These are phyloP conservation scores for Drosophila ezoana DNA, from an alignment of 2,888 invertebrate genomes.

Conservation along the genomic window DNA sequence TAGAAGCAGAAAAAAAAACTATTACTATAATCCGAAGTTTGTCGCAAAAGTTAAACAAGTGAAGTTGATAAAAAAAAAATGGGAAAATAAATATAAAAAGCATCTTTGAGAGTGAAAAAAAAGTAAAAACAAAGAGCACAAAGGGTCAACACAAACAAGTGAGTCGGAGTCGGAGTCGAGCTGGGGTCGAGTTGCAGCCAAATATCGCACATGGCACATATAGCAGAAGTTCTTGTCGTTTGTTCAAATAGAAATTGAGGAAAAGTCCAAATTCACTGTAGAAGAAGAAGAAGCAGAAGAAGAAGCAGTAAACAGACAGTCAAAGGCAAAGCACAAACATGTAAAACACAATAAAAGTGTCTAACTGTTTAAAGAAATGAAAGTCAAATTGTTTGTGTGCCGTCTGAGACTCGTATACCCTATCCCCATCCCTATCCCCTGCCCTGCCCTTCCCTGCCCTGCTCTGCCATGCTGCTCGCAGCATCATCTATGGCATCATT, in stretches of 20 bases:
- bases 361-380: slow-evolving; percentile 77
- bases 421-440: not conserved
- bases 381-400: slow-evolving; percentile 62
- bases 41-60: slow-evolving; percentile 30
- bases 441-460: not conserved
- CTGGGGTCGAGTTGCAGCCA: slow-evolving; percentile 36
- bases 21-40: slow-evolving; percentile 34
- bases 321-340: slow-evolving; percentile 28
- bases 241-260: slow-evolving; percentile 74
- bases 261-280: slow-evolving; percentile 67
- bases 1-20: slow-evolving; percentile 13
- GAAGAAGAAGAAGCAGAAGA: slow-evolving; percentile 39
- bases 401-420: not conserved
- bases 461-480: slow-evolving; percentile 11
- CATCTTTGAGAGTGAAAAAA: slow-evolving; percentile 16
- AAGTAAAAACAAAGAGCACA: slow-evolving; percentile 31
- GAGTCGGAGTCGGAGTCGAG: slow-evolving; percentile 6
- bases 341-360: slow-evolving; percentile 79
- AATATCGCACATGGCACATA: slow-evolving; percentile 65
- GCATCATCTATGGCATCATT: slow-evolving; percentile 56
- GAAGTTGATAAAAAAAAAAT: slow-evolving; percentile 8
- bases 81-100: not conserved
- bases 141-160: slow-evolving; percentile 21
- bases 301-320: slow-evolving; percentile 31
- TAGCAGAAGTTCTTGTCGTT: slow-evolving; percentile 60